Percentiles rank a stretch among this genome's conserved stretches.
These are phyloP conservation scores for Rhodophaea formosa DNA, from an alignment of 2,888 invertebrate genomes.

Conservation along the genomic window DNA sequence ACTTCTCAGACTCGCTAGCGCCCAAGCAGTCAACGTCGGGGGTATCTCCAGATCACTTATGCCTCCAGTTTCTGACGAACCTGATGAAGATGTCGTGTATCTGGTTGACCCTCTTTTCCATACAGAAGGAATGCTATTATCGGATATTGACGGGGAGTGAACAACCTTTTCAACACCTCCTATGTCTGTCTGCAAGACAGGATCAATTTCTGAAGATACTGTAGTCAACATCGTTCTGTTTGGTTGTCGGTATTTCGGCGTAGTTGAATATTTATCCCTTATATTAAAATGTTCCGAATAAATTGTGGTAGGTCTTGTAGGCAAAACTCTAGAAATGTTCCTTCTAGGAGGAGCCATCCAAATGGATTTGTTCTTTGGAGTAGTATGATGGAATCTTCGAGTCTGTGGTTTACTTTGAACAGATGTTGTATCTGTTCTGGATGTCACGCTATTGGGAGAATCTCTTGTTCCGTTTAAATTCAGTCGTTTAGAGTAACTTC, in stretches of 20 bases:
- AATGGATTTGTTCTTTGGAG: conserved; percentile 63
- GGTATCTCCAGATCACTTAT: conserved; percentile 68
- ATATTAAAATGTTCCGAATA: conserved; percentile 71
- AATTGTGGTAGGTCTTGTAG: conserved; percentile 60
- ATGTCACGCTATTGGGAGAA: conserved; percentile 65
- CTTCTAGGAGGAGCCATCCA: conserved; percentile 70
- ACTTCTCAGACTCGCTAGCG: conserved; percentile 69
- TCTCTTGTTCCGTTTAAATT: conserved; percentile 59
- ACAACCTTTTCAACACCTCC: conserved; percentile 64
- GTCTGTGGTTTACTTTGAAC: conserved; percentile 47
- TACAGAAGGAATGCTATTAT: conserved; percentile 72
- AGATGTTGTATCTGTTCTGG: conserved; percentile 46
- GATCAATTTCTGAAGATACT: conserved; percentile 73
- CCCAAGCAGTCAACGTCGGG: conserved; percentile 76
- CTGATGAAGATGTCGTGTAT: conserved; percentile 53
- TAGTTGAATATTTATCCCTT: conserved; percentile 52
- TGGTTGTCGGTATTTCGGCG: conserved; percentile 39
- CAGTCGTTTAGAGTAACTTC: conserved; percentile 65
- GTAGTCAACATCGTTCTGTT: conserved; percentile 61
- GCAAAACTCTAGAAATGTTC: conserved; percentile 49
- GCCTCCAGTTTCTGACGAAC: conserved; percentile 49
- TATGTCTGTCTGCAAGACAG: conserved; percentile 66
- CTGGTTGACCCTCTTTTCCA: conserved; percentile 77
- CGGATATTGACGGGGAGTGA: conserved; percentile 63
- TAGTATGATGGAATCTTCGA: conserved; percentile 64